Conservation (phyloP, 1,140 invertebrate genomes). For the Trichogramma pretiosum region DNA sequence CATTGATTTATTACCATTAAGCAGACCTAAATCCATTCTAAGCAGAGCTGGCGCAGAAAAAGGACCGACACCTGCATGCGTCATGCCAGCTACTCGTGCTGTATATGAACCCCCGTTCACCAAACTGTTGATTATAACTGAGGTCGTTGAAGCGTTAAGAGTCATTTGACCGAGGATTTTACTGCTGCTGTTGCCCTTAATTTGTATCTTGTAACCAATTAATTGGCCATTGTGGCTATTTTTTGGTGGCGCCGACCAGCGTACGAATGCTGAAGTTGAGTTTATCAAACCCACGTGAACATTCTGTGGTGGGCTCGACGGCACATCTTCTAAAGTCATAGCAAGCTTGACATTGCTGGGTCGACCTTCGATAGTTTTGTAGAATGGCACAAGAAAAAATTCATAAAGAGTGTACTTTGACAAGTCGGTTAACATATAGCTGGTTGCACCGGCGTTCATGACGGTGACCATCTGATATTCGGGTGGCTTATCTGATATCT, state of each 20-base stretch:
- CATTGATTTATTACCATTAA: constrained; percentile 44
- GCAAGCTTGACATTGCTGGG: constrained; percentile 67
- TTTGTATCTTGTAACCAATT: constrained; percentile 70
- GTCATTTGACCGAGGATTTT: constrained; percentile 61
- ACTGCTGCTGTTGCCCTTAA: constrained; percentile 53
- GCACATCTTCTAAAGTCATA: constrained; percentile 63
- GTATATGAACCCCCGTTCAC: constrained; percentile 62
- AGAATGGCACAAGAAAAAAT: constrained; percentile 82
- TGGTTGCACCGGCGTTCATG: constrained; percentile 55
- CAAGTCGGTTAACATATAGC: constrained; percentile 61
- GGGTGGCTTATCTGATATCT: constrained; percentile 55
- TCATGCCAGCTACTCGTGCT: constrained; percentile 65
- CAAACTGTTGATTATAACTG: constrained; percentile 63
- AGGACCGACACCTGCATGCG: constrained; percentile 58
- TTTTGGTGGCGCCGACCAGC: constrained; percentile 71
- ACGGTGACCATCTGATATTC: constrained; percentile 65
- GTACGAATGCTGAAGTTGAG: constrained; percentile 64
- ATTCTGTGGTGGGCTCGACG: constrained; percentile 68
- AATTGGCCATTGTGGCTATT: constrained; percentile 74
- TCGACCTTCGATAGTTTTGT: constrained; percentile 71
- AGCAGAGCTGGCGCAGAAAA: constrained; percentile 54
- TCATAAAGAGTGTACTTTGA: constrained; percentile 80
- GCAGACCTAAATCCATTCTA: constrained; percentile 53
- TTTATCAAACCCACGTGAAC: constrained; percentile 78
- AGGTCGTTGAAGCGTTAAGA: constrained; percentile 63